Evolutionary conservation across 2,797 vertebrate species (phyloP), one percentile per base, ranked within the genome.

Genomic region (Pantherophis vulpinus): DNA sequence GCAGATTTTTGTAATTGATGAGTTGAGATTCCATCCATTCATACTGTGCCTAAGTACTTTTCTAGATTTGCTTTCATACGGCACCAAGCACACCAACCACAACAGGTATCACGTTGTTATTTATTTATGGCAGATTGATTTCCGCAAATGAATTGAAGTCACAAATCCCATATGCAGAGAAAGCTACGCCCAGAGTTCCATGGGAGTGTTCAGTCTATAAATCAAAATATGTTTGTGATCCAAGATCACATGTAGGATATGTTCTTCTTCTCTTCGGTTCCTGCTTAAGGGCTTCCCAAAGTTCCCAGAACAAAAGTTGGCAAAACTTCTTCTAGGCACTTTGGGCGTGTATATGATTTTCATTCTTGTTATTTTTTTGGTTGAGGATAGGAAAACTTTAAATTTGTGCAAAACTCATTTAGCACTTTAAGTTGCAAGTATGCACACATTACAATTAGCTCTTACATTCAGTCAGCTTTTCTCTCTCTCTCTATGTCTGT

Each of bases 391-490:
- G 6, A 2, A 86, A 54, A 12, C 42, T 86, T 86, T 54, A 91
- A 94, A 95, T 94, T 91, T 94, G 87, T 91, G 83, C 74, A 12
- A 0, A 2, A 92, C 18, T 90, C 59, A 93, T 86, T 88, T 87
- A 66, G 0, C 27, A 63, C 54, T 20, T 0, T 0, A 0, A 47
- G 55, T 93, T 74, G 20, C 56, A 51, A 63, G 37, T 58, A 87
- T 56, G 16, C 92, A 2, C 0, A 0, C 2, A 0, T 55, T 90
- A n/a, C 74, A 91, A 90, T 88, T 89, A 90, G 83, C 79, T 92
- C 42, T 61, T 14, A 2, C 51, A 27, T 32, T 11, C 10, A n/a
- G 58, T 54, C 9, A 54, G 54, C 10, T 54, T 54, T 11, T 51
- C 54, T 54, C 54, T 11, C 54, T 54, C 10, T 0, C 54, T 54